Conservation (phyloP, 2,888 invertebrate species). For the Phlogophora meticulosa region DNA sequence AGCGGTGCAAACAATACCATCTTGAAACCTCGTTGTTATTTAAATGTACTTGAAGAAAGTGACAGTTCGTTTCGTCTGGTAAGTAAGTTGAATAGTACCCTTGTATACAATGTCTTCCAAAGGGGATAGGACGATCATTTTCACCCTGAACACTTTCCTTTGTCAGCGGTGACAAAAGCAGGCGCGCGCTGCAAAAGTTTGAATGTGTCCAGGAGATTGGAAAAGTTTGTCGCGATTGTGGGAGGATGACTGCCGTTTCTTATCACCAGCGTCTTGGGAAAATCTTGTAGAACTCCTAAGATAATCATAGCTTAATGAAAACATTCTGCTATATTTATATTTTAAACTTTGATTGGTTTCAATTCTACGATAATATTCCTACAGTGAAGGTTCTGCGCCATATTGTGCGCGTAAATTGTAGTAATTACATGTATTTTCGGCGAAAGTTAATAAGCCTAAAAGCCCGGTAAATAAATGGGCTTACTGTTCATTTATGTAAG, state of each 20-base stretch:
- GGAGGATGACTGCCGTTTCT: constrained; percentile 24
- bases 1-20: constrained; percentile 15
- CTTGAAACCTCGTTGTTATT: constrained; percentile 18
- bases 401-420: constrained; percentile 19
- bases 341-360: neutral
- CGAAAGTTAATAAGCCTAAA: constrained; percentile 52
- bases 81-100: constrained; percentile 35
- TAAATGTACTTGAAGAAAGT: constrained; percentile 22
- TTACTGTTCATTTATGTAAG: constrained; percentile 21
- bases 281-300: constrained; percentile 16
- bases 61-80: constrained; percentile 8
- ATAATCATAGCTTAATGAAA: constrained; percentile 22
- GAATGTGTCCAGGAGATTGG: constrained; percentile 50
- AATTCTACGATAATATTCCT: neutral
- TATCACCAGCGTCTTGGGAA: constrained; percentile 20
- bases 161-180: constrained; percentile 42
- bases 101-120: constrained; percentile 25
- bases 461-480: constrained; percentile 35
- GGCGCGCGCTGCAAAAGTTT: constrained; percentile 41
- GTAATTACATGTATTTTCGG: constrained; percentile 35
- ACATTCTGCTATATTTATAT: neutral
- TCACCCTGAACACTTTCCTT: constrained; percentile 23
- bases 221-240: constrained; percentile 49
- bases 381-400: neutral
- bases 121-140: constrained; percentile 29